Percentiles rank a stretch among this genome's conserved stretches.
Evolutionary conservation across 2,113 vertebrate species (phyloP).

Genomic region (Martes martes): DNA sequence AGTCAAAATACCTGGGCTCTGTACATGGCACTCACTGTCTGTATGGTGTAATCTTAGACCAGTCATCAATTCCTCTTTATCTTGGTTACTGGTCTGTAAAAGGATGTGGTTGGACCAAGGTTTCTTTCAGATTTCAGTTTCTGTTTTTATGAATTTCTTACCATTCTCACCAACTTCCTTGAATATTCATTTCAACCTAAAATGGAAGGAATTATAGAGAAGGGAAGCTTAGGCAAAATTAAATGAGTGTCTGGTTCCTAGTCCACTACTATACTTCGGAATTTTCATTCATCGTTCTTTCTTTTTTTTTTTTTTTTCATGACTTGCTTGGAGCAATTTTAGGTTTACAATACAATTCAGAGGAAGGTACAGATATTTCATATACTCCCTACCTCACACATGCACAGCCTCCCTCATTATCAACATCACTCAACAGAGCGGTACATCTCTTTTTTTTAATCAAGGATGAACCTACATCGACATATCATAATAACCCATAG

Average conservation of each 20-base stretch:
- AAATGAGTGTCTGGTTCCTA: neutral
- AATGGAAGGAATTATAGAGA: neutral
- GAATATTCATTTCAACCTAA: neutral
- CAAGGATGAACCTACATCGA: neutral
- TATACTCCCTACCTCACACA: neutral
- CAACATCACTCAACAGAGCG: neutral
- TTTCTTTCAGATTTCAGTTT: neutral
- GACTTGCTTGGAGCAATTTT: neutral
- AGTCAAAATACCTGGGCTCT: neutral
- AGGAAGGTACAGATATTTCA: neutral
- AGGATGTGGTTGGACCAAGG: neutral
- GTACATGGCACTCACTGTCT: neutral
- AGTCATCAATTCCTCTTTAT: neutral
- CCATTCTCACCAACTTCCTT: neutral
- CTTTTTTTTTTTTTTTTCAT: neutral
- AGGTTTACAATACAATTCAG: neutral
- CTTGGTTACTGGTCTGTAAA: neutral
- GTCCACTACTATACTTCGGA: neutral
- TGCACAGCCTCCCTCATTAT: neutral
- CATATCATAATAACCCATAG: neutral
- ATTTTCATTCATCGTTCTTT: neutral
- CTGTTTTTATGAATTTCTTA: neutral
- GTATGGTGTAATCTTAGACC: neutral
- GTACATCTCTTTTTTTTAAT: neutral
- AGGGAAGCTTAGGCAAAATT: neutral